These are phyloP conservation scores for Gallirallus australis DNA, from an alignment of 2,797 vertebrate genomes.

Conservation along the genomic window DNA sequence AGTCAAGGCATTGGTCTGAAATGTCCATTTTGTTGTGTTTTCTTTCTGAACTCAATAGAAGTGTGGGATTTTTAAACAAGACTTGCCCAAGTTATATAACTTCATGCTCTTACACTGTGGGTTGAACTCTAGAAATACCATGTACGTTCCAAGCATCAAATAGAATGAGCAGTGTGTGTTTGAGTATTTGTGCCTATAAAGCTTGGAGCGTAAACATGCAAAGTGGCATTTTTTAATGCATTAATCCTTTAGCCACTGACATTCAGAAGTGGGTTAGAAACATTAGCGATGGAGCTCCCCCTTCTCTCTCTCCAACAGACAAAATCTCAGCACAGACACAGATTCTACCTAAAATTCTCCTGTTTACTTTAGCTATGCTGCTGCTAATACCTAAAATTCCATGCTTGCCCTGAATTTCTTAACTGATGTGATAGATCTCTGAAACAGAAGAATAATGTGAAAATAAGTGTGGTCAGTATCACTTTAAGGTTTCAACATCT, in stretches of 20 bases:
- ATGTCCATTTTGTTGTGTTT: constrained; percentile 48
- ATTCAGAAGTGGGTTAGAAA: neutral
- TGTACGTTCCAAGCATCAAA: neutral
- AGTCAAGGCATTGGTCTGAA: constrained; percentile 31
- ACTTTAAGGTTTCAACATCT: neutral
- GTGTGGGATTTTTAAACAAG: neutral
- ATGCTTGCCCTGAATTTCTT: neutral
- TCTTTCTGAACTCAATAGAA: constrained; percentile 20
- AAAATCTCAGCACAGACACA: neutral
- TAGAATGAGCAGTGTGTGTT: neutral
- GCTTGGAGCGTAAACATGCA: neutral
- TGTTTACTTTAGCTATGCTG: neutral
- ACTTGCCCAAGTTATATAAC: neutral
- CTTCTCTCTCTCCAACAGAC: neutral
- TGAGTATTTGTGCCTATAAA: neutral
- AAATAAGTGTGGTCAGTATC: neutral
- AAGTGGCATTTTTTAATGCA: neutral
- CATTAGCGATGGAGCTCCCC: neutral
- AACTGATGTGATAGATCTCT: neutral
- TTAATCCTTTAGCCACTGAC: neutral
- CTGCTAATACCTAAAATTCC: neutral
- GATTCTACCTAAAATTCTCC: neutral
- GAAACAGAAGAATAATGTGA: neutral
- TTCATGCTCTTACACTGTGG: neutral
- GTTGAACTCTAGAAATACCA: neutral